phyloP scores from a whole-genome alignment of 2,888 invertebrate species.

The Xylocampa areola region DNA sequence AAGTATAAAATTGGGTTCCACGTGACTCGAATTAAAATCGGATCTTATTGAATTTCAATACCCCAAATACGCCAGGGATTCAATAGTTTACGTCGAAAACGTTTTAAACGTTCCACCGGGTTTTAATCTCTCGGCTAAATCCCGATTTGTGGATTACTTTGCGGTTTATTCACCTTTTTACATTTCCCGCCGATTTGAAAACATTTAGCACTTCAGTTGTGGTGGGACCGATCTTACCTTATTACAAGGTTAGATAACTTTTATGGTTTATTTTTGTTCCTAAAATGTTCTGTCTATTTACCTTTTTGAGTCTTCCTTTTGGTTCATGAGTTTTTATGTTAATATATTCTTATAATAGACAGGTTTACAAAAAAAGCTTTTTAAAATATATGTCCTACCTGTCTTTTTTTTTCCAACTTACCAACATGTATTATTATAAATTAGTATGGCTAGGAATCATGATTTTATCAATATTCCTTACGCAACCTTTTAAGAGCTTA shows the following conservation, averaged over 20 bases:
- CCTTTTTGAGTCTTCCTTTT: neutral
- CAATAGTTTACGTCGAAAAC: constrained; percentile 41
- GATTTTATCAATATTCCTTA: no score
- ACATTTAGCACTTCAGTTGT: constrained; percentile 20
- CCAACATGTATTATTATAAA: no score
- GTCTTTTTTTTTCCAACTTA: no score
- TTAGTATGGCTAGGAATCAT: no score
- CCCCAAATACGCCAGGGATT: constrained; percentile 25
- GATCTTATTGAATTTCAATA: constrained; percentile 37
- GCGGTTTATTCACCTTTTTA: constrained; percentile 18
- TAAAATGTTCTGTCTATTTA: neutral
- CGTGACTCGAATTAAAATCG: constrained; percentile 21
- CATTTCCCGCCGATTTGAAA: constrained; percentile 8
- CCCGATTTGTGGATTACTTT: constrained; percentile 35
- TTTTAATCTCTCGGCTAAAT: constrained; percentile 33
- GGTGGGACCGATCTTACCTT: constrained; percentile 17
- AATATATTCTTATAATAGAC: no score
- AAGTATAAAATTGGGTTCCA: neutral
- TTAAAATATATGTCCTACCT: no score
- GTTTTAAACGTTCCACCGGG: constrained; percentile 36
- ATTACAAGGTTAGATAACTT: constrained; percentile 8
- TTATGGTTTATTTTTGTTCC: neutral
- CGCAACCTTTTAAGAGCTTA: no score
- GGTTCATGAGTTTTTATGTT: neutral
- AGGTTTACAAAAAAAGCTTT: no score